Percentiles rank a stretch among this genome's conserved stretches.
These are phyloP conservation scores for Menidia menidia DNA, from an alignment of 2,797 vertebrate species.

Conservation along the genomic window DNA sequence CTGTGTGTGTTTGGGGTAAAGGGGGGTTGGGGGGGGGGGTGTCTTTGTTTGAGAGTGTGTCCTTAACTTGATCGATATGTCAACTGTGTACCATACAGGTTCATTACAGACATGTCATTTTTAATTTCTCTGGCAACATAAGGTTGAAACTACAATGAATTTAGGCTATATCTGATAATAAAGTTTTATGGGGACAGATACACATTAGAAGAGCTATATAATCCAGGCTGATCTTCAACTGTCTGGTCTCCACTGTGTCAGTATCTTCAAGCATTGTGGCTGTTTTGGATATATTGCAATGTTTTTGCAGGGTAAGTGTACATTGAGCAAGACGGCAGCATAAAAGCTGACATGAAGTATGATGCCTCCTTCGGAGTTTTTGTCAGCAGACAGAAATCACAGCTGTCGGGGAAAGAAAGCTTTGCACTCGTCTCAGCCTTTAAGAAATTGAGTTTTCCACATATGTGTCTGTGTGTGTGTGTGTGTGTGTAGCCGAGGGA, in stretches of 20 bases:
- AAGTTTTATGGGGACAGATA: background rate
- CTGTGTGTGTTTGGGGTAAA: constrained; percentile 23
- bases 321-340: constrained; percentile 41
- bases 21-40: background rate
- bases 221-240: background rate
- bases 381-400: constrained; percentile 77
- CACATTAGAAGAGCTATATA: constrained; percentile 1
- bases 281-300: constrained; percentile 33
- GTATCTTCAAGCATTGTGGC: background rate
- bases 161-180: background rate
- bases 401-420: constrained; percentile 77
- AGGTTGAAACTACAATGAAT: background rate
- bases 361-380: constrained; percentile 73
- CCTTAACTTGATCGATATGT: constrained; percentile 51
- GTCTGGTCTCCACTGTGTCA: constrained; percentile 2
- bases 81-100: constrained; percentile 31
- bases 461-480: constrained; percentile 42
- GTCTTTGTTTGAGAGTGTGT: constrained; percentile 32
- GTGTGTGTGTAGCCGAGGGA: constrained; percentile 53
- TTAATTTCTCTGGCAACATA: background rate
- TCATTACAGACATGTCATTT: constrained; percentile 5
- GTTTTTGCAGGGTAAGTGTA: constrained; percentile 27
- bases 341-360: constrained; percentile 64
- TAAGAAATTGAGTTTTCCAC: constrained; percentile 60
- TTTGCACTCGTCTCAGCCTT: constrained; percentile 77